phyloP scores from a whole-genome alignment of 2,113 vertebrate species.

The Camelus dromedarius region DNA sequence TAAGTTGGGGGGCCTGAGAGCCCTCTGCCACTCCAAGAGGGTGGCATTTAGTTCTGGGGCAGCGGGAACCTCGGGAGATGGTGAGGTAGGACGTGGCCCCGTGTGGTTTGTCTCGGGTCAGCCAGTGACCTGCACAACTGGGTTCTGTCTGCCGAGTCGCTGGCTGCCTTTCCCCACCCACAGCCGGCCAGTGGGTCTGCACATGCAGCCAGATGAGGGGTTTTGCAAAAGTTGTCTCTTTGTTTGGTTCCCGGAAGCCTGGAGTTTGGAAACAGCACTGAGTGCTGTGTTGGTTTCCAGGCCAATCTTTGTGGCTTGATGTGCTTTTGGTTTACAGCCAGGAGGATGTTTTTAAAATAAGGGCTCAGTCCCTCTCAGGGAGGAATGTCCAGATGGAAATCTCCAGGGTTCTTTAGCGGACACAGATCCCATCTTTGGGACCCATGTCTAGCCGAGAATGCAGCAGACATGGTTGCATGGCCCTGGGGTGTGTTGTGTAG shows the following conservation, averaged over 20 bases:
- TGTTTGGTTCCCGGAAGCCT: background rate
- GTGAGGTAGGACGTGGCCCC: fast-evolving
- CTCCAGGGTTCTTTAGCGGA: background rate
- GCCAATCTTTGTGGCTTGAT: background rate
- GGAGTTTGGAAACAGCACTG: background rate
- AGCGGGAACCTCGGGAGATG: fast-evolving
- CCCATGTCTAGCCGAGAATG: no score
- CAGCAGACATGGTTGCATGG: background rate
- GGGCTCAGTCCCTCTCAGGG: background rate
- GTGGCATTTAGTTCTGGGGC: background rate
- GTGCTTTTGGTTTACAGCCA: background rate
- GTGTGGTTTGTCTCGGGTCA: fast-evolving
- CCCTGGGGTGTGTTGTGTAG: background rate
- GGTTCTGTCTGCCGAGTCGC: background rate
- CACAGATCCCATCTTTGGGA: background rate
- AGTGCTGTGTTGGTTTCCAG: background rate
- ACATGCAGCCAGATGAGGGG: fast-evolving
- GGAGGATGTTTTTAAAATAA: conserved; percentile 7
- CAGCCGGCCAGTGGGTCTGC: background rate
- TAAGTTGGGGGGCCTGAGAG: no score
- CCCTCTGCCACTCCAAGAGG: background rate
- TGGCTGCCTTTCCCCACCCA: fast-evolving
- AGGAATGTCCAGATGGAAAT: background rate
- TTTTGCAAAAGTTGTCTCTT: background rate
- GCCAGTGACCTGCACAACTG: background rate